Conservation (phyloP, 1,140 invertebrate genomes). For the Bombus balteatus region DNA sequence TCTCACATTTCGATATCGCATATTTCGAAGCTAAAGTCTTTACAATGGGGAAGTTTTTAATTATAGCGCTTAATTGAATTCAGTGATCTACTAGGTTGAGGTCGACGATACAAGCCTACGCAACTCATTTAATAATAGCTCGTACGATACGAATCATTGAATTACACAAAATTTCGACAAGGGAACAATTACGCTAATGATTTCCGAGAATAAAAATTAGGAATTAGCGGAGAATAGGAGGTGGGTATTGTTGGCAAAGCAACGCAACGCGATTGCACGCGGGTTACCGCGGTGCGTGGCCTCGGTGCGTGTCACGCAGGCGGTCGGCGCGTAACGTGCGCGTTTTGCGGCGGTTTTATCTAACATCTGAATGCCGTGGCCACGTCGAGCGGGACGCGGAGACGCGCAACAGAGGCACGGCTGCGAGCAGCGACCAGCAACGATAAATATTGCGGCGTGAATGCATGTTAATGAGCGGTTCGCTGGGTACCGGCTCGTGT, state of each 20-base stretch:
- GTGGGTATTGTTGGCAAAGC: not conserved
- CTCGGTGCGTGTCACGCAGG: slow-evolving; percentile 20
- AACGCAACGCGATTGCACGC: not conserved
- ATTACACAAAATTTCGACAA: not conserved
- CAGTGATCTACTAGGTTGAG: no score
- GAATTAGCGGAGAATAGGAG: not conserved
- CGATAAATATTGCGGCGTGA: slow-evolving; percentile 79
- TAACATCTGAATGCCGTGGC: slow-evolving; percentile 74
- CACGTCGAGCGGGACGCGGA: slow-evolving; percentile 51
- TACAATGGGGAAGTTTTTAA: not conserved
- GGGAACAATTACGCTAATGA: not conserved
- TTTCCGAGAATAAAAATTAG: not conserved
- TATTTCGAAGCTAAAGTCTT: no score
- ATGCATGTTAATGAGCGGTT: slow-evolving; percentile 79
- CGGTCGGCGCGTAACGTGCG: slow-evolving; percentile 42
- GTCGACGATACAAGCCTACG: no score
- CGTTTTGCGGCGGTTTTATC: slow-evolving; percentile 67
- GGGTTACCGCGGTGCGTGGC: slow-evolving; percentile 30
- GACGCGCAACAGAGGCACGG: slow-evolving; percentile 50
- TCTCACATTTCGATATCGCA: not conserved
- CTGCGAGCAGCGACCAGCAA: slow-evolving; percentile 57
- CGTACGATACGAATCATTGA: not conserved
- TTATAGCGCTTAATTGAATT: not conserved
- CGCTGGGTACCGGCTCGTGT: slow-evolving; percentile 39
- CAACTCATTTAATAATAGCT: not conserved